Evolutionary conservation across 2,113 vertebrate species (phyloP).

Genomic region (Myodes glareolus): DNA sequence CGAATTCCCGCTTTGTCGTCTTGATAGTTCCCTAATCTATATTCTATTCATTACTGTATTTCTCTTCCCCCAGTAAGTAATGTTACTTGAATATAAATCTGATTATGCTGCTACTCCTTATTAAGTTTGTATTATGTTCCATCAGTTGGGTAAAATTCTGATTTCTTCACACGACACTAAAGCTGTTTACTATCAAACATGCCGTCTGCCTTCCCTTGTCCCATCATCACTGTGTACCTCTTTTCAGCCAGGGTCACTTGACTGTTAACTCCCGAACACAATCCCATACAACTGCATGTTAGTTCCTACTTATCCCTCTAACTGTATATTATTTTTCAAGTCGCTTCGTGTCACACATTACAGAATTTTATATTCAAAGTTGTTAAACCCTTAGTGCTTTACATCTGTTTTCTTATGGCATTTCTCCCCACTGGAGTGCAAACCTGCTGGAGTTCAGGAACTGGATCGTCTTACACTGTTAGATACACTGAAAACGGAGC

Average conservation of each 20-base stretch:
- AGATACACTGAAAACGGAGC: background rate
- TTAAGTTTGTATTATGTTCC: background rate
- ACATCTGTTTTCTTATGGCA: background rate
- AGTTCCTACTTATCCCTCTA: background rate
- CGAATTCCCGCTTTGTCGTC: background rate
- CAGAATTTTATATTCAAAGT: conserved; percentile 15
- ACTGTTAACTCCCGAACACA: background rate
- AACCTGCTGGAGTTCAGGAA: background rate
- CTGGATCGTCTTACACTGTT: background rate
- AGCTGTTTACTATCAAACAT: background rate
- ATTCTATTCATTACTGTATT: background rate
- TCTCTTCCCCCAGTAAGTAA: background rate
- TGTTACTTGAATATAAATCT: conserved; percentile 8
- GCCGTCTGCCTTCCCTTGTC: background rate
- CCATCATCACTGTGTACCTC: background rate
- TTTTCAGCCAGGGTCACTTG: background rate
- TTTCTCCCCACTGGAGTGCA: background rate
- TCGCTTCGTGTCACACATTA: background rate
- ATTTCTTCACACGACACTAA: conserved; percentile 2
- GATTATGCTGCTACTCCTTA: background rate
- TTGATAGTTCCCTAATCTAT: background rate
- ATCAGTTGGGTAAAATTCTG: background rate
- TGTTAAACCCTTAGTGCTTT: background rate
- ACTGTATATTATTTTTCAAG: background rate
- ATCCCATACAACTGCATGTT: background rate